phyloP scores from a whole-genome alignment of 1,140 invertebrate genomes.

The Radopholus similis region DNA sequence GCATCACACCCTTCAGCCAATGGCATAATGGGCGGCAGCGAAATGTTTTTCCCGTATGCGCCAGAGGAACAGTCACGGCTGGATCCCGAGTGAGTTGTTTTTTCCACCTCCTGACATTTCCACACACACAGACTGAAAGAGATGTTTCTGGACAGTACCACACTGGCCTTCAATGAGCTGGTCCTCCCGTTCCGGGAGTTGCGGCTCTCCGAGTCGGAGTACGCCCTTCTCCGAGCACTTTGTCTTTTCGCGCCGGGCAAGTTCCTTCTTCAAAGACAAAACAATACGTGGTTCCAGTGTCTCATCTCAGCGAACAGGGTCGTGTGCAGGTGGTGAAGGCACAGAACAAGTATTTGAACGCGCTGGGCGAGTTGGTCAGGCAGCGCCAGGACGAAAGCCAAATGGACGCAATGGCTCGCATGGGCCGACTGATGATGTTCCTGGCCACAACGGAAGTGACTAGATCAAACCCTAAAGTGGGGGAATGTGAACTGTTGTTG shows the following conservation, averaged over 20 bases:
- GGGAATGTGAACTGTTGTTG: background rate
- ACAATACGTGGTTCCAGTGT: background rate
- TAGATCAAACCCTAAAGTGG: too few relatives aligned
- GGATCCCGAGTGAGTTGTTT: constrained; percentile 6
- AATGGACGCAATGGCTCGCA: background rate
- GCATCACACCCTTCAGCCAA: constrained; percentile 18
- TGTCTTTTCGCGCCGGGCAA: constrained; percentile 38
- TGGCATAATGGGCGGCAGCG: constrained; percentile 2
- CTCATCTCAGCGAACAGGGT: background rate
- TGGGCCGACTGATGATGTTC: background rate
- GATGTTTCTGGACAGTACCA: constrained; percentile 20
- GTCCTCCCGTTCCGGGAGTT: constrained; percentile 30
- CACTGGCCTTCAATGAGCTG: constrained; percentile 22
- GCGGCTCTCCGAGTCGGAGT: constrained; percentile 28
- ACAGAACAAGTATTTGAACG: background rate
- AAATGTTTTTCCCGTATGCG: constrained; percentile 10
- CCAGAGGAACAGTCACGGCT: background rate
- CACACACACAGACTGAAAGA: constrained; percentile 11
- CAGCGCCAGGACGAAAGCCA: background rate
- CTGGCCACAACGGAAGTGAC: background rate
- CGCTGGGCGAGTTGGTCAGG: background rate
- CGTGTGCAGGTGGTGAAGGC: background rate
- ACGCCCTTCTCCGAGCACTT: constrained; percentile 32
- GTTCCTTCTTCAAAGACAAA: background rate
- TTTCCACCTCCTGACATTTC: background rate